Base-by-base conservation (phyloP, 1,140 invertebrate genomes). In the Drosophila ananassae region DNA sequence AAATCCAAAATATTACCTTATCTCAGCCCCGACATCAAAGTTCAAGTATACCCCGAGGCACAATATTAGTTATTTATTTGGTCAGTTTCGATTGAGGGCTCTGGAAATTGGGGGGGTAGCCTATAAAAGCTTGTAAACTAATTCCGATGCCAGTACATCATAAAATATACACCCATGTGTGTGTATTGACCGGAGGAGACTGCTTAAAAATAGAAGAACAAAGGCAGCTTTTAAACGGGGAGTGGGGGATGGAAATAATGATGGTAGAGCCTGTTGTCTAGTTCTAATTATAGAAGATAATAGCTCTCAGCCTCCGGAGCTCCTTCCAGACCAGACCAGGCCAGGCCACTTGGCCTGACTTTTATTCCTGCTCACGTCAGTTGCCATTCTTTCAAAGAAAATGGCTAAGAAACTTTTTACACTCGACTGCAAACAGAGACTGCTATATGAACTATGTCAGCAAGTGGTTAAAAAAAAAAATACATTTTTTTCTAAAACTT, bases 311-410 rank as follows among this genome's bases (percentile, higher is more conserved):
- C 37, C 55, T 71, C 62, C 55, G 28, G 48, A 64, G 37, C 37
- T 13, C 6, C 24, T 37, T 46, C 46, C 5, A 17, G 17, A 1
- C 1, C 7, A 2, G 34, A 46, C 28, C 46, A 57, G 10, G 10
- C 53, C 52, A 17, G 34, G 21, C 64, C 58, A 79, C 79, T 83
- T 79, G 71, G 60, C 57, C 24, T 44, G 53, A 57, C 44, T 50
- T 41, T 79, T 84, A 74, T 85, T 85, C 69, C 50, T 58, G 71
- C 41, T 41, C 77, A 77, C 79, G 82, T 74, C 66, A 72, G 48
- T 72, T 72, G 71, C 48, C 54, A 60, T 83, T 83, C 69, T 47
- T 62, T 56, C 22, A 55, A 54, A 37, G 2, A 73, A 30, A 44
- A 71, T 10, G 60, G 46, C 28, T 50, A 22, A 76, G 46, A 74